Percentiles rank a stretch among this genome's conserved stretches.
Evolutionary conservation across 1,140 invertebrate genomes (phyloP).

Genomic region (Drosophila ercepeae): DNA sequence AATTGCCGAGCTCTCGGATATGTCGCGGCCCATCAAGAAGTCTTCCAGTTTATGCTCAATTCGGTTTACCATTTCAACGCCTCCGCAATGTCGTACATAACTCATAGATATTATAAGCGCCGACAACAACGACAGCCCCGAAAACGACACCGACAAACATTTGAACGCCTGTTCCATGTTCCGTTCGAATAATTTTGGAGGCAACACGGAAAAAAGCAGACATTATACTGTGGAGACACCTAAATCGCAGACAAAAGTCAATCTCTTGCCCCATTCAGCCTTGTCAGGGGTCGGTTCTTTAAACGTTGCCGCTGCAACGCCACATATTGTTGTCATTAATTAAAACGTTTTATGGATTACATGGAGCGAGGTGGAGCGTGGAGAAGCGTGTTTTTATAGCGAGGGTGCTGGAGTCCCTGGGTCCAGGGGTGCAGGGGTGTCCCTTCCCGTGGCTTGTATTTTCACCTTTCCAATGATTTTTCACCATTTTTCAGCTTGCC

Average conservation of each 20-base stretch:
- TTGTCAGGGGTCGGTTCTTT: conserved; percentile 35
- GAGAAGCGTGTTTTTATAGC: conserved; percentile 9
- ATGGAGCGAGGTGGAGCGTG: conserved; percentile 53
- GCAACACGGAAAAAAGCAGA: conserved; percentile 2
- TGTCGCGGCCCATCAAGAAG: conserved; percentile 2
- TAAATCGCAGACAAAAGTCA: conserved; percentile 60
- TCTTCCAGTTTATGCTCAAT: conserved; percentile 29
- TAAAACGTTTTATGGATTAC: conserved; percentile 82
- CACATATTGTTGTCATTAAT: conserved; percentile 82
- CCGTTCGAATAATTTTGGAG: conserved; percentile 38
- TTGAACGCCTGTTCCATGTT: conserved; percentile 49
- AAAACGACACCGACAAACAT: conserved; percentile 46
- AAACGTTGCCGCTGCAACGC: conserved; percentile 61
- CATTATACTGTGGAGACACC: conserved; percentile 38
- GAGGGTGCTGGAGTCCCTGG: no score
- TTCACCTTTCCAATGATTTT: conserved; percentile 63
- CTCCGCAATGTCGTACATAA: conserved; percentile 52
- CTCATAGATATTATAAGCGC: conserved; percentile 56
- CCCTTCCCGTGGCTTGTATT: conserved; percentile 23
- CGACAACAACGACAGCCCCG: conserved; percentile 30
- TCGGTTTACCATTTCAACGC: conserved; percentile 63
- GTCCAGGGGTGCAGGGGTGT: no score
- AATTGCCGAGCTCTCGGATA: conserved; percentile 41
- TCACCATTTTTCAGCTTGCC: conserved; percentile 75
- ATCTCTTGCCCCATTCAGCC: conserved; percentile 34